These are phyloP conservation scores for Dicrostonyx torquatus DNA, from an alignment of 2,797 vertebrate genomes.

Conservation along the genomic window DNA sequence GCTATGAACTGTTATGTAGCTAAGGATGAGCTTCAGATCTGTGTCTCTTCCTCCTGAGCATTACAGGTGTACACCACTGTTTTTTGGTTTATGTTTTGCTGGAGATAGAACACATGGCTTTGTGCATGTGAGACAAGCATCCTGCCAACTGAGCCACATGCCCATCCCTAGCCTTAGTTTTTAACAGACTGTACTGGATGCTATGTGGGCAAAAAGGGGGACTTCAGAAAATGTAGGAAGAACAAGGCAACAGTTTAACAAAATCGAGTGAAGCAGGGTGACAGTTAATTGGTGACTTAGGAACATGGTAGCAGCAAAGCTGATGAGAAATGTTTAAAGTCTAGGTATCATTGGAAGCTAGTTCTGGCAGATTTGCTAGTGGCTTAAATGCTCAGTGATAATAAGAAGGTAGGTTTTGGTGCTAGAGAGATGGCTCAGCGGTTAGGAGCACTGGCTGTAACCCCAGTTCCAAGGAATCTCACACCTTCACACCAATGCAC, in stretches of 20 bases:
- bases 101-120: neutral
- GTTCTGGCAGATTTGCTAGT: constrained; percentile 24
- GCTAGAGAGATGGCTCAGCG: neutral
- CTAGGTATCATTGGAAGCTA: neutral
- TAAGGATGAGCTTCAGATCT: neutral
- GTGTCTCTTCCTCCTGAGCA: neutral
- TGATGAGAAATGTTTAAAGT: constrained; percentile 29
- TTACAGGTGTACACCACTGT: neutral
- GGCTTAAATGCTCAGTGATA: neutral
- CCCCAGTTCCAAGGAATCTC: neutral
- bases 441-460: neutral
- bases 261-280: neutral
- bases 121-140: neutral
- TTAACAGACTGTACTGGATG: constrained; percentile 11
- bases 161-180: neutral
- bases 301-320: neutral
- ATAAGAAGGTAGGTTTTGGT: neutral
- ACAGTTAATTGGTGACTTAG: neutral
- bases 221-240: neutral
- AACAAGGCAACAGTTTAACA: neutral
- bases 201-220: neutral
- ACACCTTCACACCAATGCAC: neutral
- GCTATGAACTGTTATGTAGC: neutral
- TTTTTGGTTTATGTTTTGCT: neutral
- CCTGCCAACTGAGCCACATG: neutral